Percentiles rank a stretch among this genome's conserved stretches.
Conservation (phyloP, 2,888 invertebrate species). For the Perithous albicinctus region DNA sequence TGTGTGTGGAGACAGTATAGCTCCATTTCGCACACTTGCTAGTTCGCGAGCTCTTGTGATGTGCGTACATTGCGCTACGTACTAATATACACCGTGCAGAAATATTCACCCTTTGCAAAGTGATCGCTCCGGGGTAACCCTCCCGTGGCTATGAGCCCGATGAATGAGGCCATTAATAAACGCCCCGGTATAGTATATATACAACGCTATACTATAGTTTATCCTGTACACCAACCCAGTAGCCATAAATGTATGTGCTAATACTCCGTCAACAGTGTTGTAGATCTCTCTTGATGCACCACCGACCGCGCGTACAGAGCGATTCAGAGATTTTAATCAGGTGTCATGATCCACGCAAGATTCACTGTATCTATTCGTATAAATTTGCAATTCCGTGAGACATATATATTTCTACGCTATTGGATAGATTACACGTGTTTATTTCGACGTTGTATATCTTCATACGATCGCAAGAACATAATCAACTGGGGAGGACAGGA, state of each 20-base stretch:
- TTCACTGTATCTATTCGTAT: slow-evolving; percentile 49
- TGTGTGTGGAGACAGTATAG: slow-evolving; percentile 36
- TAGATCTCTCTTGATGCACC: slow-evolving; percentile 53
- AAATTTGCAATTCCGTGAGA: slow-evolving; percentile 47
- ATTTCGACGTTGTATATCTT: background rate
- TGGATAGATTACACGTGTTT: background rate
- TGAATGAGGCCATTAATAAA: slow-evolving; percentile 69
- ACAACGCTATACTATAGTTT: slow-evolving; percentile 35
- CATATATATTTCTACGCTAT: background rate
- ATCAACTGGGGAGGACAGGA: slow-evolving; percentile 19
- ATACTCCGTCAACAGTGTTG: slow-evolving; percentile 61
- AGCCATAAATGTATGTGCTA: slow-evolving; percentile 58
- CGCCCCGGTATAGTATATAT: slow-evolving; percentile 58
- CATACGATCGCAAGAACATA: background rate
- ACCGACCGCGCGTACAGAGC: slow-evolving; percentile 19
- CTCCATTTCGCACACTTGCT: slow-evolving; percentile 57
- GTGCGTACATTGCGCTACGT: slow-evolving; percentile 53
- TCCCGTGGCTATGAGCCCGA: slow-evolving; percentile 67
- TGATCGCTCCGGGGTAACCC: slow-evolving; percentile 67
- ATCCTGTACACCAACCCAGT: slow-evolving; percentile 34
- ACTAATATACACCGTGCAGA: slow-evolving; percentile 62
- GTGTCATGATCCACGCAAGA: slow-evolving; percentile 55
- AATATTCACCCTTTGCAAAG: slow-evolving; percentile 69
- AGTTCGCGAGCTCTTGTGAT: slow-evolving; percentile 48
- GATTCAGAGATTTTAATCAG: slow-evolving; percentile 60